Conservation (phyloP, 2,113 vertebrate species). For the Chlorodrepanis virens region DNA sequence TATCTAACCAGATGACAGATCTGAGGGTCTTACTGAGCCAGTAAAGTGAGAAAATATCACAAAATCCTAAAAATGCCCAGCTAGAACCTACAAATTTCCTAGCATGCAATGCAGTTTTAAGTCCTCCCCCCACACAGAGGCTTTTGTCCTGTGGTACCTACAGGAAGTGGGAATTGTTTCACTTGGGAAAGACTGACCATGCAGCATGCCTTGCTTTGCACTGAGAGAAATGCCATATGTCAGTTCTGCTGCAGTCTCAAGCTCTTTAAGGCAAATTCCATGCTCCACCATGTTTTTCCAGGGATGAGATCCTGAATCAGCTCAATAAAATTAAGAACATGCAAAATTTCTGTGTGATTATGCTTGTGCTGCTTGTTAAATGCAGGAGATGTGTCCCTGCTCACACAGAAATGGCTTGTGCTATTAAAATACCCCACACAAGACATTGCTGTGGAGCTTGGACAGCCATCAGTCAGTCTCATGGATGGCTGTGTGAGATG, state of each 20-base stretch:
- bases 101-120: background rate
- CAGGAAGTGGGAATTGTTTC: slow-evolving; percentile 15
- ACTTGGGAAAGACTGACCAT: slow-evolving; percentile 8
- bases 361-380: background rate
- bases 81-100: background rate
- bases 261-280: slow-evolving; percentile 49
- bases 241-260: slow-evolving; percentile 20
- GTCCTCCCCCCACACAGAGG: background rate
- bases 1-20: background rate
- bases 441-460: background rate
- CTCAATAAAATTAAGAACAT: slow-evolving; percentile 1
- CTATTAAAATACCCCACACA: background rate
- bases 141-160: slow-evolving; percentile 16
- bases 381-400: background rate
- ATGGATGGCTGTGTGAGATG: background rate
- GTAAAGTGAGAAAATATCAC: background rate
- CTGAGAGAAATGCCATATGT: slow-evolving; percentile 48
- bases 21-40: background rate
- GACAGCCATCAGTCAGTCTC: background rate
- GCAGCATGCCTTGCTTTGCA: background rate
- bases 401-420: background rate
- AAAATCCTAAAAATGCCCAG: background rate
- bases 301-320: background rate
- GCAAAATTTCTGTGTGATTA: background rate
- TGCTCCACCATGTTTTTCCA: slow-evolving; percentile 30